A percentile compares a stretch with the other conserved stretches of the same genome.
Evolutionary conservation across 2,113 vertebrate species (phyloP).

Genomic region (Hyaena hyaena): DNA sequence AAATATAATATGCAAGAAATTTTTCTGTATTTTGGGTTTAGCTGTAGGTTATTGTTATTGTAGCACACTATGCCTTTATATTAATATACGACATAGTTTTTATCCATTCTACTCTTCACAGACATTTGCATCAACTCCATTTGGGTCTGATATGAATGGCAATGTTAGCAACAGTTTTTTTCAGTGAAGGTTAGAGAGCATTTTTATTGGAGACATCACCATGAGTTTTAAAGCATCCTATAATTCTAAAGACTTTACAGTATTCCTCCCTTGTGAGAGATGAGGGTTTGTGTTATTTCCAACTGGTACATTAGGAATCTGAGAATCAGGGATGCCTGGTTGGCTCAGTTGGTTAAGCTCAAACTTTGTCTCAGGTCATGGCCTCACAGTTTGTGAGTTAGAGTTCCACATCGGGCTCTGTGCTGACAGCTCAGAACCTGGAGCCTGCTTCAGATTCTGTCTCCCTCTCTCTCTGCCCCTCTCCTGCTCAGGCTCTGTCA

Average conservation of each 20-base stretch:
- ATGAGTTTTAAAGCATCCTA: not conserved
- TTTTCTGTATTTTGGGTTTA: not conserved
- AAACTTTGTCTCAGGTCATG: too few relatives aligned
- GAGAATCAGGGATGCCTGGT: not conserved
- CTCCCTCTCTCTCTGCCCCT: too few relatives aligned
- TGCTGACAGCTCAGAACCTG: too few relatives aligned
- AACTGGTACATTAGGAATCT: not conserved
- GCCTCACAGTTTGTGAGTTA: too few relatives aligned
- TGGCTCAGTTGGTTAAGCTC: too few relatives aligned
- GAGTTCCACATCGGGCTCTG: too few relatives aligned
- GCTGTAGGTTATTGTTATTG: too few relatives aligned
- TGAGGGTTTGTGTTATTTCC: not conserved
- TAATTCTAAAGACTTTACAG: not conserved
- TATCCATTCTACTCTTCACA: not conserved
- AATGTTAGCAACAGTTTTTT: not conserved
- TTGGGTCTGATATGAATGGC: not conserved
- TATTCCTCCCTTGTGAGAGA: not conserved
- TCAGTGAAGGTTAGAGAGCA: not conserved
- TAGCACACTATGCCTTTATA: not conserved
- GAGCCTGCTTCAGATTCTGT: too few relatives aligned
- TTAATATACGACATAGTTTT: not conserved
- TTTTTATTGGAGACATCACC: not conserved
- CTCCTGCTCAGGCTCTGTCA: too few relatives aligned
- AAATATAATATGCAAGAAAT: not conserved
- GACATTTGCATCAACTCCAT: not conserved